Base-by-base conservation (phyloP, 2,797 vertebrate genomes). In the Triplophysa bombifrons region DNA sequence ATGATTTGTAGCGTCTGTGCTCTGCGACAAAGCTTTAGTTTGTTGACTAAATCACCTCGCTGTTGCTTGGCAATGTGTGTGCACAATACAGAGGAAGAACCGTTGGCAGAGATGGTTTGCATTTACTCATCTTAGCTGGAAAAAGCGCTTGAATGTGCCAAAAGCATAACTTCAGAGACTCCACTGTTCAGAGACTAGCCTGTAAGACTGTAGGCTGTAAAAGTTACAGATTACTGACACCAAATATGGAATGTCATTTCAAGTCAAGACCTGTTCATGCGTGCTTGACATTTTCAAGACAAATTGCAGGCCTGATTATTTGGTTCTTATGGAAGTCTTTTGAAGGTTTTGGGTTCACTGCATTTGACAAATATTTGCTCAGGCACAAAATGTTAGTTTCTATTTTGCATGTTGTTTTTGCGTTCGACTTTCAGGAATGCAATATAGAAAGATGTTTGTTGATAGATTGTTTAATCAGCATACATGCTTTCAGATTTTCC, bases 251-350 rank as follows among this genome's bases (percentile, higher is more conserved):
- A 74, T 41, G 63, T 6, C 5, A 9, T 67, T 60, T 74, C 71
- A 38, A 74, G 78, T 74, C 64, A 2, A 53, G 71, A 67, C 78
- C 44, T 74, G 71, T 58, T 60, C n/a, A 6, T 80, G 53, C 72
- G 63, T 80, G 13, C 51, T 70, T 69, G 51, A 20, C 69, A 53
- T 70, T 68, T 27, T 74, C 27, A 61, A 56, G 85, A 84, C 87
- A 84, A 14, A 86, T 84, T 72, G 83, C 87, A 80, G 84, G 79
- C 85, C 27, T 44, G 69, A 65, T 64, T 58, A 27, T 78, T 63
- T 9, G 16, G 60, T 19, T 63, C 8, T n/a, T 72, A 27, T 72
- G 20, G 56, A 38, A 41, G 56, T 61, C 38, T 63, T 64, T 11
- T 14, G 25, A 64, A 61, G 3, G 75, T 58, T 77, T 69, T 44